Evolutionary conservation across 2,113 vertebrate genomes (phyloP).

Genomic region (Etia nguti): DNA sequence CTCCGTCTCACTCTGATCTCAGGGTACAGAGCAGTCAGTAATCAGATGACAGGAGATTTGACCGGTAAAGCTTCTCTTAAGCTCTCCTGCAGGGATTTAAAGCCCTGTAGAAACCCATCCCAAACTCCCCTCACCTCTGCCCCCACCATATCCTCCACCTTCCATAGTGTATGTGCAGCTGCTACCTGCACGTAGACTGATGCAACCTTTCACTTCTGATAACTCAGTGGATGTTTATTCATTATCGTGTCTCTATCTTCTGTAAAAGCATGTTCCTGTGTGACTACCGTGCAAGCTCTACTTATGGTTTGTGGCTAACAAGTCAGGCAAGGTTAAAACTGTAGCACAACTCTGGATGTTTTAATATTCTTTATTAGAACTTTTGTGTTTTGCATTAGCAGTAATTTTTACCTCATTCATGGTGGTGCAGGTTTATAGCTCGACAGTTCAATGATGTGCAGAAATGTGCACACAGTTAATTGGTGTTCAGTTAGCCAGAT

Average conservation of each 20-base stretch:
- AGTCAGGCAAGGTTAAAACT: neutral
- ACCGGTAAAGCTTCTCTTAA: conserved; percentile 54
- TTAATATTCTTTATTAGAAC: accelerated
- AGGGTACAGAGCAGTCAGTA: conserved; percentile 61
- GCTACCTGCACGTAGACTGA: neutral
- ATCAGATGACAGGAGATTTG: conserved; percentile 73
- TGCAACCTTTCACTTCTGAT: neutral
- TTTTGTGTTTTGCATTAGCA: accelerated
- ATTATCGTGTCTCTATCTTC: neutral
- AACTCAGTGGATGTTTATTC: neutral
- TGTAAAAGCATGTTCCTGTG: neutral
- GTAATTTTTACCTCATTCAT: accelerated
- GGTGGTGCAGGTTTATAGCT: neutral
- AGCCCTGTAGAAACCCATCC: neutral
- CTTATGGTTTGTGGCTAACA: accelerated
- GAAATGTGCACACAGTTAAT: neutral
- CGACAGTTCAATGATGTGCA: neutral
- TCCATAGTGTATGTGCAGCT: neutral
- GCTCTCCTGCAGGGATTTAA: conserved; percentile 56
- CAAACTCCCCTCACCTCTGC: neutral
- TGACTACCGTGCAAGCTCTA: too few species aligned
- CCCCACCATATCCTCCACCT: neutral
- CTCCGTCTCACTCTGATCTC: conserved; percentile 35
- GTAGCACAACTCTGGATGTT: neutral
- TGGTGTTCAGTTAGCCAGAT: neutral